Conservation (phyloP, 2,888 invertebrate species). For the Merodon equestris region DNA sequence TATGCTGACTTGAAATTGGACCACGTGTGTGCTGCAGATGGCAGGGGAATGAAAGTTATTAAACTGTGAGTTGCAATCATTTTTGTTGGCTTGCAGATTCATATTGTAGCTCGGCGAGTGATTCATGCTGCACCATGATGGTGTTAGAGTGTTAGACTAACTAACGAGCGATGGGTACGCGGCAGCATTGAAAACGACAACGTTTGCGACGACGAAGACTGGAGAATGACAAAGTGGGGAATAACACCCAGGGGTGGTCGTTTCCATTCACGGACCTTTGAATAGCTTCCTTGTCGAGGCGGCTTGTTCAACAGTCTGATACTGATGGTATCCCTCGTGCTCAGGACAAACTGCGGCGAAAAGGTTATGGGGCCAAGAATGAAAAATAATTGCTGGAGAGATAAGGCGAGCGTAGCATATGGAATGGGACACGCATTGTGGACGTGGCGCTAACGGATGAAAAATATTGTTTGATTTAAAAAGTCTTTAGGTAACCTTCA, state of each 20-base stretch:
- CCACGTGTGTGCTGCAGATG: neutral
- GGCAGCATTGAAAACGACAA: neutral
- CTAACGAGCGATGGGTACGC: constrained; percentile 17
- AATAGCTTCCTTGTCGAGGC: constrained; percentile 21
- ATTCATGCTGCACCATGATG: constrained; percentile 56
- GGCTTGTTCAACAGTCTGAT: constrained; percentile 30
- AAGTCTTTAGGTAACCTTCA: too few relatives aligned
- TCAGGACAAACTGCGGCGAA: constrained; percentile 18
- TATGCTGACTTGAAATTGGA: constrained; percentile 39
- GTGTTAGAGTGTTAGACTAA: constrained; percentile 45
- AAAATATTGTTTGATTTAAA: too few relatives aligned
- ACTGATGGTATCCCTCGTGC: constrained; percentile 11
- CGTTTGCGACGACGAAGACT: constrained; percentile 13
- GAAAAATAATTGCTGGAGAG: constrained; percentile 42
- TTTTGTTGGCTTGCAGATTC: constrained; percentile 36
- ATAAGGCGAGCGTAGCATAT: constrained; percentile 17
- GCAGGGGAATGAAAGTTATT: constrained; percentile 12
- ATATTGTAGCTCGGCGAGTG: constrained; percentile 28
- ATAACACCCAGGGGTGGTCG: constrained; percentile 30
- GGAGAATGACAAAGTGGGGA: constrained; percentile 53
- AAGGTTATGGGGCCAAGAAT: constrained; percentile 8
- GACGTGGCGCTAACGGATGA: too few relatives aligned
- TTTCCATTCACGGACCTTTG: constrained; percentile 32
- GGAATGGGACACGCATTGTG: too few relatives aligned
- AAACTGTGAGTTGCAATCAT: constrained; percentile 40